Conservation (phyloP, 2,113 vertebrate species). For the Rhizomys pruinosus region DNA sequence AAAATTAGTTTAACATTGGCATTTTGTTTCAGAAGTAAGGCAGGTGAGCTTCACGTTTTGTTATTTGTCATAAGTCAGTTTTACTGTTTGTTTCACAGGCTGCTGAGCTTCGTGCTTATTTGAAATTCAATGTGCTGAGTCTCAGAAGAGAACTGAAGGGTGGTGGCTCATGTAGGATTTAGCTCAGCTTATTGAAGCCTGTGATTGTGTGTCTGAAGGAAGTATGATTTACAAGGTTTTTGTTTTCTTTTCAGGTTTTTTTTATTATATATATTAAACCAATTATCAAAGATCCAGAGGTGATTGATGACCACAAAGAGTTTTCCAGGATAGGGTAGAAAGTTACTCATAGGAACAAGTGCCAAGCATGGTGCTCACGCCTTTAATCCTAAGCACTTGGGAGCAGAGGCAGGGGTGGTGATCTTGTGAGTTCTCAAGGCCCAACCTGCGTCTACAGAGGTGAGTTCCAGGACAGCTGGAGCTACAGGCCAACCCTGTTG, state of each 20-base stretch:
- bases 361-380: too few species aligned
- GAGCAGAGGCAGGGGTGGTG: too few species aligned
- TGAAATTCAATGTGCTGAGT: constrained; percentile 97
- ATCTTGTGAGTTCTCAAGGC: too few species aligned
- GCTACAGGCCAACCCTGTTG: too few species aligned
- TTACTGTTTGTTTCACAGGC: constrained; percentile 86
- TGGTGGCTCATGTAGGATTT: constrained; percentile 96
- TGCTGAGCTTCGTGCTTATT: constrained; percentile 94
- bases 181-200: constrained; percentile 97
- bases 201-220: constrained; percentile 97
- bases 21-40: not conserved
- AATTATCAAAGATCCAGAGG: too few species aligned
- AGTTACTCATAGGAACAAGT: too few species aligned
- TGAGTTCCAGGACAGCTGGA: too few species aligned
- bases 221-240: constrained; percentile 97
- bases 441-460: too few species aligned
- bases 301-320: too few species aligned
- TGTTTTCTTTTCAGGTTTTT: constrained; percentile 64
- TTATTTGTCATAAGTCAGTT: not conserved
- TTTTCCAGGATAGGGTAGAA: too few species aligned
- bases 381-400: too few species aligned
- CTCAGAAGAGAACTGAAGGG: constrained; percentile 96
- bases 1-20: not conserved
- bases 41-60: not conserved
- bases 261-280: too few species aligned